Conservation (phyloP, 2,888 invertebrate species). For the Pecten maximus region DNA sequence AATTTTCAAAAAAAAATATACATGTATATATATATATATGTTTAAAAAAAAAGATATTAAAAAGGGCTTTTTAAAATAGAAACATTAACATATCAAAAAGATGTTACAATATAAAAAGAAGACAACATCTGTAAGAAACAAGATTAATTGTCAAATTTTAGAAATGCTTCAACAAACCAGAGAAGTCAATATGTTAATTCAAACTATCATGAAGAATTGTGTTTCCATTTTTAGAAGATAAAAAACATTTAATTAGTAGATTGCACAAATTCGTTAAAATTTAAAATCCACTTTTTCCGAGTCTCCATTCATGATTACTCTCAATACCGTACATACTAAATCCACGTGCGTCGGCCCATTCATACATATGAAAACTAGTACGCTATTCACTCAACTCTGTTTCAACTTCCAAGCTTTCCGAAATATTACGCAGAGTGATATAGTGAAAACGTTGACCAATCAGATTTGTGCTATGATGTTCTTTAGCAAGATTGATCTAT, state of each 20-base stretch:
- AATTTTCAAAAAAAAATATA: not conserved
- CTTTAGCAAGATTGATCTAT: not conserved
- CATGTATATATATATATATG: too few relatives aligned
- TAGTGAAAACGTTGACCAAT: constrained; percentile 25
- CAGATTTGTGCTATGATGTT: constrained; percentile 4
- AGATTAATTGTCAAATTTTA: not conserved
- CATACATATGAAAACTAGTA: constrained; percentile 29
- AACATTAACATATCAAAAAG: not conserved
- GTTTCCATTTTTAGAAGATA: too few relatives aligned
- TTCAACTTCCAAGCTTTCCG: constrained; percentile 18
- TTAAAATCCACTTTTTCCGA: constrained; percentile 1
- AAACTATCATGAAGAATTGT: not conserved
- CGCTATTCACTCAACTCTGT: constrained; percentile 4
- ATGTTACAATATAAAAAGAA: not conserved
- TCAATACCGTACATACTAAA: not conserved
- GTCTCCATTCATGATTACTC: not conserved
- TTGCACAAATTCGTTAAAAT: not conserved
- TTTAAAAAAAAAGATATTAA: not conserved
- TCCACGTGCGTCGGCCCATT: not conserved
- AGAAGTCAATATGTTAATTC: too few relatives aligned
- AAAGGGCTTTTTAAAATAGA: not conserved
- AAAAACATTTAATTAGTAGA: not conserved
- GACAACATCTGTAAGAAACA: too few relatives aligned
- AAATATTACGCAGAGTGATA: not conserved
- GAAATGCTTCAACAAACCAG: not conserved